Base-by-base conservation (phyloP, 2,113 vertebrate species). In the Zootoca vivipara region DNA sequence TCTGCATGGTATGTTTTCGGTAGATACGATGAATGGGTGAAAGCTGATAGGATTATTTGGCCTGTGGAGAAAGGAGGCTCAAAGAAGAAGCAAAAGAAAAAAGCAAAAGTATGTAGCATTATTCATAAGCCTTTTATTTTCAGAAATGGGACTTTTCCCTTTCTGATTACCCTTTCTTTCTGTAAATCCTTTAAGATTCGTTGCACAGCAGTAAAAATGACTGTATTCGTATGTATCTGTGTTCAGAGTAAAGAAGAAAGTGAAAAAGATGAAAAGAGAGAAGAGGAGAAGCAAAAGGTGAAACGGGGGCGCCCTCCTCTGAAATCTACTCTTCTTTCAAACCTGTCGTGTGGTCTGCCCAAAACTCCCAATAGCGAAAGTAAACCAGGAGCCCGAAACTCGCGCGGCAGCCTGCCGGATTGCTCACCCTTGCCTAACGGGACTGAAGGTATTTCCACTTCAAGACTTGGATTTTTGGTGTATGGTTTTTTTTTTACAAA, bases 1-100 rank as follows among this genome's bases (percentile, higher is more conserved):
- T 52, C 46, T 62, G 0, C 4, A 4, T 6, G 91, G 40, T 89
- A 5, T 92, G 58, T 95, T 90, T 69, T 82, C 93, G 94, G 24
- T 90, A 99, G 99, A 91, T 99, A 99, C 62, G 99, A 99, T 86
- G 99, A 99, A 89, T 99, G 99, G 99, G 99, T 99, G 92, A 99
- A 99, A 95, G 99, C 98, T 22, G 99, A 99, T 95, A 94, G 99
- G 86, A 99, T 99, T 95, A 99, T 99, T 93, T 99, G 99, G 99
- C 99, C 99, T 28, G 94, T 97, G 78, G 99, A 99, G 88, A 99
- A 99, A 96, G 98, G 97, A 93, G 97, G 98, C 94, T 96, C 97
- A 88, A 99, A 99, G 96, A 98, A 97, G 96, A 98, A 98, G 90
- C 98, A 97, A 92, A 98, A 98, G 96, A 99, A 98, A 95, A 99